These are phyloP conservation scores for Pseudomyrmex flavicornis DNA, from an alignment of 1,140 invertebrate species.

Conservation along the genomic window DNA sequence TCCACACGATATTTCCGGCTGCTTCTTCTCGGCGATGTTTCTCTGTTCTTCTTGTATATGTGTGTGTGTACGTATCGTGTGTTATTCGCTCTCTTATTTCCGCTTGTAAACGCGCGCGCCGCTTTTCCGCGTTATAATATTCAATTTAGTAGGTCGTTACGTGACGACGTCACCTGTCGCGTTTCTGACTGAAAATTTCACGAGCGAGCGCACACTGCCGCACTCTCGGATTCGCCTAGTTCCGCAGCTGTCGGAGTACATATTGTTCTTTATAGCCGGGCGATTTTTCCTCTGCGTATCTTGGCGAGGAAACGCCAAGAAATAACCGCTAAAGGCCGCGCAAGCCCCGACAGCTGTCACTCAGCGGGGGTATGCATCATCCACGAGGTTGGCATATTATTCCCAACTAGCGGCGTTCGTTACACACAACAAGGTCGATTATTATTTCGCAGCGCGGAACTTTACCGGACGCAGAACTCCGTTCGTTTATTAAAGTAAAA, in stretches of 20 bases:
- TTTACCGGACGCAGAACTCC: not conserved
- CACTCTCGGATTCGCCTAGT: slow-evolving; percentile 46
- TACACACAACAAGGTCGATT: slow-evolving; percentile 33
- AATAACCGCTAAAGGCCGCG: slow-evolving; percentile 30
- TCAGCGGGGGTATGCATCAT: slow-evolving; percentile 55
- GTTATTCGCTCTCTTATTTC: not conserved
- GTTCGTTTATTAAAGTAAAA: slow-evolving; percentile 6
- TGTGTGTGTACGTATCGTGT: not conserved
- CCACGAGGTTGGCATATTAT: slow-evolving; percentile 55
- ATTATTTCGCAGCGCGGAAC: slow-evolving; percentile 25
- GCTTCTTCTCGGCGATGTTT: not conserved
- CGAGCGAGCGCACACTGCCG: slow-evolving; percentile 55
- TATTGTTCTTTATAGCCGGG: slow-evolving; percentile 27
- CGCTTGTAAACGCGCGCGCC: not conserved
- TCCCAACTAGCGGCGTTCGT: slow-evolving; percentile 35
- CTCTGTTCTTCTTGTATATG: not conserved
- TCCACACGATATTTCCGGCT: not conserved
- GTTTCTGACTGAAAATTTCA: slow-evolving; percentile 47
- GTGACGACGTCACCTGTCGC: slow-evolving; percentile 64
- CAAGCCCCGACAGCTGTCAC: slow-evolving; percentile 70
- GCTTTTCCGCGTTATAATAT: slow-evolving; percentile 61
- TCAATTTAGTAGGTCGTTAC: slow-evolving; percentile 63
- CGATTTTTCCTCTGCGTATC: slow-evolving; percentile 49
- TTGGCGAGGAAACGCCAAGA: slow-evolving; percentile 21
- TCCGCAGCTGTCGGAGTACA: slow-evolving; percentile 40